A percentile compares a stretch with the other conserved stretches of the same genome.
phyloP scores from a whole-genome alignment of 2,797 vertebrate species.

The Helostoma temminkii region DNA sequence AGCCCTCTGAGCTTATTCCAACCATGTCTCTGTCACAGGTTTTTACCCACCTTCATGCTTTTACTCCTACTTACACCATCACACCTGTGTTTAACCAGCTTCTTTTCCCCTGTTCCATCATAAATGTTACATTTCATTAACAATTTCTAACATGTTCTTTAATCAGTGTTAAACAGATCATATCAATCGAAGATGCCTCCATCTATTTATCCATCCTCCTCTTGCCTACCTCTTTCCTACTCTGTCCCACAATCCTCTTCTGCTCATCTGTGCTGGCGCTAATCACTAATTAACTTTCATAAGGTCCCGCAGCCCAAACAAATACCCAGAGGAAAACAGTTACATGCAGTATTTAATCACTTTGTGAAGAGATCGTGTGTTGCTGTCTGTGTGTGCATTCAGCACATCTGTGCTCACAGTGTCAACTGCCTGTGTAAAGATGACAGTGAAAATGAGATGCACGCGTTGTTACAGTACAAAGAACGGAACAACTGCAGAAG shows the following conservation, averaged over 20 bases:
- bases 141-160: not conserved
- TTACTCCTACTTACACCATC: not conserved
- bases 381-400: not conserved
- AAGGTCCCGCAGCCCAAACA: constrained; percentile 49
- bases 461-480: not conserved
- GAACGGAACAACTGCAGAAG: not conserved
- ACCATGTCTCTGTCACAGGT: not conserved
- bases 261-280: constrained; percentile 52
- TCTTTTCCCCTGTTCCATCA: not conserved
- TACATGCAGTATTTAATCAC: constrained; percentile 54
- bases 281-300: constrained; percentile 78
- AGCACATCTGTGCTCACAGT: not conserved
- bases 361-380: not conserved
- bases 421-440: not conserved
- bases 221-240: constrained; percentile 3
- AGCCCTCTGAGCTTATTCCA: not conserved
- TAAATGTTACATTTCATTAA: not conserved
- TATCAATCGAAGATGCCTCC: constrained; percentile 1
- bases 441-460: not conserved
- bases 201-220: not conserved
- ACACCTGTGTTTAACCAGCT: not conserved
- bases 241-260: constrained; percentile 36
- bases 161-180: not conserved
- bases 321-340: constrained; percentile 40
- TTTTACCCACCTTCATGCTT: not conserved